A percentile compares a stretch with the other conserved stretches of the same genome.
These are phyloP conservation scores for Neoascia interrupta DNA, from an alignment of 2,888 invertebrate genomes.

Conservation along the genomic window DNA sequence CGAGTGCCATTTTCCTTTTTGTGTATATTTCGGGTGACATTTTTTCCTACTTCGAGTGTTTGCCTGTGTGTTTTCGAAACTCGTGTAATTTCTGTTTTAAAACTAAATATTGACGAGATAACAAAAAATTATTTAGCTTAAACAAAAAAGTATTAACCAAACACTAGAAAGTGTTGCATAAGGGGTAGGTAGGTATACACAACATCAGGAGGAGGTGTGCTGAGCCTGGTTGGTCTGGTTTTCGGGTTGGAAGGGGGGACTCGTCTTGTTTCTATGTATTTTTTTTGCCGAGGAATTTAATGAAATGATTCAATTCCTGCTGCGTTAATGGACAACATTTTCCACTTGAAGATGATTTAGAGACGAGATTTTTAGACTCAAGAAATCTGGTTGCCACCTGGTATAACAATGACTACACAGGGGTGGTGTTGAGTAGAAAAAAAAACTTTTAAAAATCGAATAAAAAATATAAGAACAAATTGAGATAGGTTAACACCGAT, in stretches of 20 bases:
- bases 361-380: neutral
- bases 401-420: too few relatives aligned
- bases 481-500: too few relatives aligned
- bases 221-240: constrained; percentile 1
- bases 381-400: too few relatives aligned
- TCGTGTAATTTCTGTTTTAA: constrained; percentile 50
- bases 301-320: constrained; percentile 4
- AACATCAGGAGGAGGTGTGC: constrained; percentile 3
- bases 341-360: constrained; percentile 23
- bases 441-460: too few relatives aligned
- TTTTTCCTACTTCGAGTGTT: constrained; percentile 1
- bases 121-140: too few relatives aligned
- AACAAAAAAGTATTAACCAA: too few relatives aligned
- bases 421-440: too few relatives aligned
- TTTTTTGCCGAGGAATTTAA: neutral
- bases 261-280: too few relatives aligned
- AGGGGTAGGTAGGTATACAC: neutral
- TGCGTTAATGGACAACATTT: constrained; percentile 20
- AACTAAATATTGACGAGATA: constrained; percentile 4
- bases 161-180: constrained; percentile 21
- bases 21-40: neutral
- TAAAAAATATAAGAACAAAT: too few relatives aligned
- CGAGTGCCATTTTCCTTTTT: constrained; percentile 31
- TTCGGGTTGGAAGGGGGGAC: too few relatives aligned
- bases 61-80: constrained; percentile 23